Evolutionary conservation across 2,888 invertebrate species (phyloP).

Genomic region (Omphaloscelis lunosa): DNA sequence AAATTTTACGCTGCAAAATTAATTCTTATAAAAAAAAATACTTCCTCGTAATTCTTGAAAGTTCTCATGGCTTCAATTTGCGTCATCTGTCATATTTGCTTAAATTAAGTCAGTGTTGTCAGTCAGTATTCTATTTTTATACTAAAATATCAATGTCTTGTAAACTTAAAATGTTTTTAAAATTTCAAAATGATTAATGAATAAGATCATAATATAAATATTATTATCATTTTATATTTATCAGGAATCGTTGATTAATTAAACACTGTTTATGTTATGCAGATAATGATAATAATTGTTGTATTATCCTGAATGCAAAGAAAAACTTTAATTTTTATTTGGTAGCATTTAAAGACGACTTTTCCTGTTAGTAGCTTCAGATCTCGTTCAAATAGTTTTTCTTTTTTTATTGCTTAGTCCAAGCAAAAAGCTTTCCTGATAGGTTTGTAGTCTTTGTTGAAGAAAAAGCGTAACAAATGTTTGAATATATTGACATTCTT

Average conservation of each 20-base stretch:
- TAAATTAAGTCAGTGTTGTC: background rate
- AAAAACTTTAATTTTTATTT: background rate
- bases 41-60: background rate
- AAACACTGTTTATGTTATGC: constrained; percentile 9
- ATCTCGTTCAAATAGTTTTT: constrained; percentile 6
- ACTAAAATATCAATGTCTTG: background rate
- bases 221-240: constrained; percentile 9
- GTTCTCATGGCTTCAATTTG: constrained; percentile 2
- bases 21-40: background rate
- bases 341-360: constrained; percentile 10
- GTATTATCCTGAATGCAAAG: background rate
- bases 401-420: background rate
- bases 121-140: background rate
- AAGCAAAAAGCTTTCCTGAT: background rate
- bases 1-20: background rate
- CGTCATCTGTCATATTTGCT: constrained; percentile 2
- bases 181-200: background rate
- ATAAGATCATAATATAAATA: background rate
- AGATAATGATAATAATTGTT: background rate
- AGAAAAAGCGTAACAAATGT: constrained; percentile 26
- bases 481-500: constrained; percentile 17
- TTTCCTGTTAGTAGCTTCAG: constrained; percentile 34
- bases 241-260: constrained; percentile 1
- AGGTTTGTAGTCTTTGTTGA: background rate
- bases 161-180: background rate